Conservation (phyloP, 1,140 invertebrate species). For the Monochamus saltuarius region DNA sequence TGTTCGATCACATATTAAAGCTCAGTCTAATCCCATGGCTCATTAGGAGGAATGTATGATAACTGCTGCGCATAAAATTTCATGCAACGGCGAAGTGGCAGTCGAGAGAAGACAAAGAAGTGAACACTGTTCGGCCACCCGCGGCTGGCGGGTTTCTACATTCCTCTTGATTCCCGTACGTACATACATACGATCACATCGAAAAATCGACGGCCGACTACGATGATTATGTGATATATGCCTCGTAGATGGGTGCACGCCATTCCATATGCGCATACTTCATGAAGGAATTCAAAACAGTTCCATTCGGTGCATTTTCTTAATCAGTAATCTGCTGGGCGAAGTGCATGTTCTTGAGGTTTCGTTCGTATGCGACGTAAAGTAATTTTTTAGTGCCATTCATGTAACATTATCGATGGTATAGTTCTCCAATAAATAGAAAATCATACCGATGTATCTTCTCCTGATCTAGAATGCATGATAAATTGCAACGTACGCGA, state of each 20-base stretch:
- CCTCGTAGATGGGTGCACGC: conserved; percentile 20
- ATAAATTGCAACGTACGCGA: too few species aligned
- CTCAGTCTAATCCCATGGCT: too few species aligned
- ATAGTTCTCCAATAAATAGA: too few species aligned
- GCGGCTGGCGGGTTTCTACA: conserved; percentile 17
- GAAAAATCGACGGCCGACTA: conserved; percentile 20
- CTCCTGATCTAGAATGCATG: too few species aligned
- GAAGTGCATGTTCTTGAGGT: too few species aligned
- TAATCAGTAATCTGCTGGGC: conserved; percentile 14
- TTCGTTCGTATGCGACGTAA: too few species aligned
- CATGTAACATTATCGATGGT: too few species aligned
- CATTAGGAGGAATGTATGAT: too few species aligned
- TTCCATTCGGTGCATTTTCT: conserved; percentile 14
- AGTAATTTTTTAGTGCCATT: too few species aligned
- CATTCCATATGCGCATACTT: conserved; percentile 14
- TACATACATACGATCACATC: conserved; percentile 15
- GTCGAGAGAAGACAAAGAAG: background rate
- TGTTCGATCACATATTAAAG: too few species aligned
- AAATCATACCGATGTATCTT: too few species aligned
- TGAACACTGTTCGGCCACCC: conserved; percentile 16
- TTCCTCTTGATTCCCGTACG: conserved; percentile 20
- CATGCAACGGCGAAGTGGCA: conserved; percentile 3
- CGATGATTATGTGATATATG: conserved; percentile 27
- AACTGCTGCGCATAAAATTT: too few species aligned
- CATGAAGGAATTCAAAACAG: conserved; percentile 6